A percentile compares a stretch with the other conserved stretches of the same genome.
phyloP scores from a whole-genome alignment of 1,140 invertebrate genomes.

The Leguminivora glycinivorella region DNA sequence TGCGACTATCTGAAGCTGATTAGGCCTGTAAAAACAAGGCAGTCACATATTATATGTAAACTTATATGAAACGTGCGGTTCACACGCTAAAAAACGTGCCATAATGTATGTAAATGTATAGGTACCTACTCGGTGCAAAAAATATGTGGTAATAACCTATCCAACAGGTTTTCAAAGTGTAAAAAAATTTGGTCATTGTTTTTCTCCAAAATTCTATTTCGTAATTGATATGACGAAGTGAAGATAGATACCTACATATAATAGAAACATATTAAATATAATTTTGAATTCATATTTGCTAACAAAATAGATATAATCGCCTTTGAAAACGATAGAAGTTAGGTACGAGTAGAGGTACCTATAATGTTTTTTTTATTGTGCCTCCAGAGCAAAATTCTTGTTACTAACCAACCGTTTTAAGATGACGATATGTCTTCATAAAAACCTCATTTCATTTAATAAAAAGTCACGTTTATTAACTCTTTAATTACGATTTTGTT shows the following conservation, averaged over 20 bases:
- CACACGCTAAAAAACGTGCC: neutral
- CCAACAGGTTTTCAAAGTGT: neutral
- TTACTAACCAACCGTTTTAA: too few relatives aligned
- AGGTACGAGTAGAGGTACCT: too few relatives aligned
- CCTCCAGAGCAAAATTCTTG: too few relatives aligned
- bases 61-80: neutral
- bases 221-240: neutral
- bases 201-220: neutral
- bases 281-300: too few relatives aligned
- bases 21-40: neutral
- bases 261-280: too few relatives aligned
- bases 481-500: conserved; percentile 12
- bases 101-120: too few relatives aligned
- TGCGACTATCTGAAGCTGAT: neutral
- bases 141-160: neutral
- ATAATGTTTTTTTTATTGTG: too few relatives aligned
- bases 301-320: too few relatives aligned
- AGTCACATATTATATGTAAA: neutral
- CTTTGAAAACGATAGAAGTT: too few relatives aligned
- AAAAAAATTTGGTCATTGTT: neutral
- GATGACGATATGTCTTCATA: neutral
- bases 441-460: neutral
- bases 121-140: neutral
- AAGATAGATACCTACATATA: too few relatives aligned
- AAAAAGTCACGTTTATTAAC: neutral